These are phyloP conservation scores for Lagopus leucura DNA, from an alignment of 2,113 vertebrate species.

Conservation along the genomic window DNA sequence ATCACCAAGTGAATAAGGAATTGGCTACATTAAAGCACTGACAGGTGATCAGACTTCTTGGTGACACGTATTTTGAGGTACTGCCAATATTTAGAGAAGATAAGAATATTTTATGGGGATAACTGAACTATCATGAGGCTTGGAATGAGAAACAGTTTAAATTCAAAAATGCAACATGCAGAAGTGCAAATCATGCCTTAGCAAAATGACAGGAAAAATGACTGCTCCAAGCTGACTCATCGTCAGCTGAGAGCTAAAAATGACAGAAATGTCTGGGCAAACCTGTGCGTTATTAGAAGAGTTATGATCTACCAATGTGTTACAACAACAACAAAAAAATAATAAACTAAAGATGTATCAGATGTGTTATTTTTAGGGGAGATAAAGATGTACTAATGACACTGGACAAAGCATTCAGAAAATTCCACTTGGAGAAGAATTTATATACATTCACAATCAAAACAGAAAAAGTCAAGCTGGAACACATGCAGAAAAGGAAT, in stretches of 20 bases:
- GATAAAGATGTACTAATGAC: background rate
- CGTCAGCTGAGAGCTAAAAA: slow-evolving; percentile 67
- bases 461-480: background rate
- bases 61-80: background rate
- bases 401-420: background rate
- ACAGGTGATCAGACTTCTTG: background rate
- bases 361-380: background rate
- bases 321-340: background rate
- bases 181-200: slow-evolving; percentile 37
- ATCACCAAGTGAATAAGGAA: background rate
- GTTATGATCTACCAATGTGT: background rate
- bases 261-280: background rate
- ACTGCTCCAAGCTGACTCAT: slow-evolving; percentile 53
- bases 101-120: slow-evolving; percentile 7
- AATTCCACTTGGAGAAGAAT: background rate
- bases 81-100: slow-evolving; percentile 15
- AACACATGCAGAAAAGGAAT: background rate
- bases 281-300: slow-evolving; percentile 5
- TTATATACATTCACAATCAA: background rate
- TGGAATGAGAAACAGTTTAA: slow-evolving; percentile 8
- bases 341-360: background rate
- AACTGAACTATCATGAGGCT: slow-evolving; percentile 21
- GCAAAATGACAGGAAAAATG: slow-evolving; percentile 34
- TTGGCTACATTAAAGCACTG: background rate
- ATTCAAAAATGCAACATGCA: background rate